Evolutionary conservation across 2,888 invertebrate species (phyloP).

Genomic region (Polydrusus pterygomalis): DNA sequence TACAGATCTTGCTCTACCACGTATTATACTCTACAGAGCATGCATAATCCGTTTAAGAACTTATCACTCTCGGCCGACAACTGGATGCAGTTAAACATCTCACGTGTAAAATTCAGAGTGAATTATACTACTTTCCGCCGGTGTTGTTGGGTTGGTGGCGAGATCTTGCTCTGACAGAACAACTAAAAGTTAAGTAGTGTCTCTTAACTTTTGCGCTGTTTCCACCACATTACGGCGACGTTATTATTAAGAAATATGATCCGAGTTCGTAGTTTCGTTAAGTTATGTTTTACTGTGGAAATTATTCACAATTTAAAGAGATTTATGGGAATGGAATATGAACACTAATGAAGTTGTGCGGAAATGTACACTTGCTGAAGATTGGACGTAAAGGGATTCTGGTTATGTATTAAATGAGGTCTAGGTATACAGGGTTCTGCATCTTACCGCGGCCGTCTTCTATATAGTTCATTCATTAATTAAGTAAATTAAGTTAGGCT

Average conservation of each 20-base stretch:
- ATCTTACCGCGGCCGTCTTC: no score
- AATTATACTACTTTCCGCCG: slow-evolving; percentile 50
- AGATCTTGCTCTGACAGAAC: slow-evolving; percentile 51
- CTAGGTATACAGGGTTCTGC: no score
- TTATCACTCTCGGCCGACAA: slow-evolving; percentile 45
- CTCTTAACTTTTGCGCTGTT: slow-evolving; percentile 43
- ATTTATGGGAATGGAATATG: not conserved
- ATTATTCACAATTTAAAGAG: slow-evolving; percentile 5
- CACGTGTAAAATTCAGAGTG: slow-evolving; percentile 49
- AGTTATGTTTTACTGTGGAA: slow-evolving; percentile 23
- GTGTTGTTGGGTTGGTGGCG: slow-evolving; percentile 43
- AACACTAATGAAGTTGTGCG: not conserved
- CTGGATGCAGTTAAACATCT: slow-evolving; percentile 50
- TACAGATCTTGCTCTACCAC: not conserved
- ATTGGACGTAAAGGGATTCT: not conserved
- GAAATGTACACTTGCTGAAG: not conserved
- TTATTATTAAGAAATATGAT: slow-evolving; percentile 51
- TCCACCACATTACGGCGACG: slow-evolving; percentile 44
- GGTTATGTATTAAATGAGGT: no score
- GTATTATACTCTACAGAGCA: slow-evolving; percentile 25
- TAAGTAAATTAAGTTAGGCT: no score
- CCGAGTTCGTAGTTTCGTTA: slow-evolving; percentile 45
- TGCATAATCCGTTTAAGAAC: slow-evolving; percentile 38
- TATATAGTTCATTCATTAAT: no score
- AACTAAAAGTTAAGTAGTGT: slow-evolving; percentile 50